Evolutionary conservation across 2,113 vertebrate genomes (phyloP).

Genomic region (Scomber colias): DNA sequence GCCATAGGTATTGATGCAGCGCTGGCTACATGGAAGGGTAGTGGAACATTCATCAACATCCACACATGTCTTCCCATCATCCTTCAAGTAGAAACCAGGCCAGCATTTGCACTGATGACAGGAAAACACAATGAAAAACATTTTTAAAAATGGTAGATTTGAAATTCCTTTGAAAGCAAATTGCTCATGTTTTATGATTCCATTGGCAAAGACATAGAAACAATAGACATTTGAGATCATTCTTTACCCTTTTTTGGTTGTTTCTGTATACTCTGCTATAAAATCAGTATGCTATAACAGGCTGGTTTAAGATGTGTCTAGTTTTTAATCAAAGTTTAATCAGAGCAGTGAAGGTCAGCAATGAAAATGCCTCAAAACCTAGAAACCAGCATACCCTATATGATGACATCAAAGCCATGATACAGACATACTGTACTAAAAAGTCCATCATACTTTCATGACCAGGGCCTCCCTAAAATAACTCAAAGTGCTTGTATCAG

Average conservation of each 20-base stretch:
- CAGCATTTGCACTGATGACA: conserved; percentile 95
- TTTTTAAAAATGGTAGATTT: not conserved
- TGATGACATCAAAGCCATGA: conserved; percentile 18
- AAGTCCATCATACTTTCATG: conserved; percentile 36
- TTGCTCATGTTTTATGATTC: not conserved
- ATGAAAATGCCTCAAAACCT: not conserved
- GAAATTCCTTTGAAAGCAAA: not conserved
- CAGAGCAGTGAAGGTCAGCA: not conserved
- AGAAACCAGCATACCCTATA: not conserved
- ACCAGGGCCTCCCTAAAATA: conserved; percentile 47
- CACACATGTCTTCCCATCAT: conserved; percentile 95
- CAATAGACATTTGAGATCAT: not conserved
- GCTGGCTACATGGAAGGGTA: conserved; percentile 97
- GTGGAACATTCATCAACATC: conserved; percentile 95
- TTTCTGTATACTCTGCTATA: not conserved
- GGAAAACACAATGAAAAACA: conserved; percentile 38
- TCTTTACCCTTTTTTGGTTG: not conserved
- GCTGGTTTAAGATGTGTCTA: not conserved
- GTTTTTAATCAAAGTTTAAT: no score
- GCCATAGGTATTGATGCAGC: conserved; percentile 96
- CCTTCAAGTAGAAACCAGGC: conserved; percentile 96
- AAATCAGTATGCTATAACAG: not conserved
- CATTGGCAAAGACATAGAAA: not conserved
- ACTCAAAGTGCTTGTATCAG: conserved; percentile 74
- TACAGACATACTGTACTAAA: conserved; percentile 11